These are phyloP conservation scores for Spinibarbus caldwelli DNA, from an alignment of 2,797 vertebrate genomes.

Conservation along the genomic window DNA sequence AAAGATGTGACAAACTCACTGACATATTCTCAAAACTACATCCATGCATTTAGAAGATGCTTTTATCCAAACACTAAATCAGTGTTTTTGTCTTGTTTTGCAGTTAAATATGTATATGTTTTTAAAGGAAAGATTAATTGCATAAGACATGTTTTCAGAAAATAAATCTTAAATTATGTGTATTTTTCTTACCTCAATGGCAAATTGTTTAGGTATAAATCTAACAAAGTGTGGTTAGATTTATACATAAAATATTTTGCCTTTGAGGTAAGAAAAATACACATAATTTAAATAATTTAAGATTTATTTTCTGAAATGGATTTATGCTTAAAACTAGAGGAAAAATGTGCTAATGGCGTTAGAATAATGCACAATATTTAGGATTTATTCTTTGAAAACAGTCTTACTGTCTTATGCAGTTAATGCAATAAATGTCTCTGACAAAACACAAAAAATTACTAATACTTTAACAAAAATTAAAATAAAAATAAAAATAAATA, in stretches of 20 bases:
- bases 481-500: too few relatives aligned
- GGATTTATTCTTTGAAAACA: background rate
- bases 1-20: background rate
- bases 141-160: background rate
- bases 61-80: background rate
- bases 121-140: background rate
- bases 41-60: background rate
- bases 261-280: background rate
- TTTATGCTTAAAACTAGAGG: too few relatives aligned
- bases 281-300: background rate
- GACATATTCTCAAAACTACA: background rate
- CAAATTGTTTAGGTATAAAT: background rate
- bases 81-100: background rate
- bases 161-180: background rate
- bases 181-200: background rate
- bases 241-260: background rate
- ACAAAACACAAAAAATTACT: background rate
- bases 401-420: background rate
- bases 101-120: background rate
- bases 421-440: background rate
- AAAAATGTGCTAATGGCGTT: background rate
- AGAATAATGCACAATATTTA: background rate
- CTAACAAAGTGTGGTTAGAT: background rate
- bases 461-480: too few relatives aligned
- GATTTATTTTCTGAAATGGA: background rate